Conservation (phyloP, 2,888 invertebrate genomes). For the Nasonia oneida region DNA sequence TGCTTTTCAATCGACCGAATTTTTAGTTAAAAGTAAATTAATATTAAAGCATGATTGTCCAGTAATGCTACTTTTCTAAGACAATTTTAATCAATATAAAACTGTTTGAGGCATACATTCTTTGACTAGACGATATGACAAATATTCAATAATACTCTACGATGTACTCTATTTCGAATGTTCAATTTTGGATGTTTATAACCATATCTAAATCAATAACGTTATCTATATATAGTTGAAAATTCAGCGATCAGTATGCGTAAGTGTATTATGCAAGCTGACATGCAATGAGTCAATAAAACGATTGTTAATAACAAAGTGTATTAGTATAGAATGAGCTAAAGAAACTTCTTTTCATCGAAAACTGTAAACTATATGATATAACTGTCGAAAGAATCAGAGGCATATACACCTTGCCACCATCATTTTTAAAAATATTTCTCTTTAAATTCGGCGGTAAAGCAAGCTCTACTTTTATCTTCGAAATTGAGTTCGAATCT, state of each 20-base stretch:
- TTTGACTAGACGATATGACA: neutral
- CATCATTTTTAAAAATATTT: conserved; percentile 24
- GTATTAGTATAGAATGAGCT: conserved; percentile 36
- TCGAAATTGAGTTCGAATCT: neutral
- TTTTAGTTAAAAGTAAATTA: conserved; percentile 17
- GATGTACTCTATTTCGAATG: neutral
- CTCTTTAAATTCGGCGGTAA: conserved; percentile 23
- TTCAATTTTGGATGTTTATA: conserved; percentile 8
- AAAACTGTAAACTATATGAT: conserved; percentile 19
- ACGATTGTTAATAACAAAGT: conserved; percentile 45
- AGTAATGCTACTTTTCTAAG: conserved; percentile 31
- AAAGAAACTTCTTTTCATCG: neutral
- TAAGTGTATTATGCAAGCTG: conserved; percentile 43
- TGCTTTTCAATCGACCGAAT: conserved; percentile 32
- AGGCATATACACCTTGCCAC: neutral
- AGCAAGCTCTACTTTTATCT: neutral
- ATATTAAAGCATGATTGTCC: conserved; percentile 32
- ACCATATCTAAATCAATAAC: neutral
- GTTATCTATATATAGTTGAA: conserved; percentile 2
- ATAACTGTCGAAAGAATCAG: neutral
- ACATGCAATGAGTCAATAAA: conserved; percentile 49
- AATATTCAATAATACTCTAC: neutral
- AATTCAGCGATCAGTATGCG: conserved; percentile 28
- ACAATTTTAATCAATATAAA: neutral
- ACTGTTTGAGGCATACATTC: conserved; percentile 33